These are phyloP conservation scores for Dryocosmus kuriphilus DNA, from an alignment of 2,888 invertebrate genomes.

Conservation along the genomic window DNA sequence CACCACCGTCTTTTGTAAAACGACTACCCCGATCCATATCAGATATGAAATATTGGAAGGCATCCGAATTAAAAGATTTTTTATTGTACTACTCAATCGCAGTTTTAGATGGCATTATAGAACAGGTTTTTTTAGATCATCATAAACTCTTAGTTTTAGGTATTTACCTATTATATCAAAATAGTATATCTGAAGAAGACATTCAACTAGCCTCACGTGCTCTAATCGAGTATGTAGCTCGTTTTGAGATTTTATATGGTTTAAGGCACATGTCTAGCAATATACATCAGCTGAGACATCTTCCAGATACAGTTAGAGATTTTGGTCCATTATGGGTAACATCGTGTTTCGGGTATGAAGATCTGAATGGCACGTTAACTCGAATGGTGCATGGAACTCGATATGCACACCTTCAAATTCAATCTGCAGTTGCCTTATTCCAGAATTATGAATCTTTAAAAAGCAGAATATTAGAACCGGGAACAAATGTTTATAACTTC, in stretches of 20 bases:
- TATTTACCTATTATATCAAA: conserved; percentile 49
- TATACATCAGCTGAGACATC: conserved; percentile 57
- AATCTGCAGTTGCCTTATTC: no score
- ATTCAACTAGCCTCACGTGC: conserved; percentile 42
- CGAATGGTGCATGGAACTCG: conserved; percentile 50
- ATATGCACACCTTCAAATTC: no score
- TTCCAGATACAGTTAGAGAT: conserved; percentile 50
- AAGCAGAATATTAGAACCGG: no score
- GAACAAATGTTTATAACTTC: no score
- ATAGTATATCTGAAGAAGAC: conserved; percentile 48
- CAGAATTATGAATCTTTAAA: no score
- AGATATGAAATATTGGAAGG: conserved; percentile 56
- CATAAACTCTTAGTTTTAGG: conserved; percentile 52
- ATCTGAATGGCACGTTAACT: conserved; percentile 54
- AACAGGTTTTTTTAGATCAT: conserved; percentile 51
- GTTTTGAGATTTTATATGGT: conserved; percentile 56
- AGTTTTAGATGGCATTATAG: conserved; percentile 54
- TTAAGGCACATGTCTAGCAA: conserved; percentile 54
- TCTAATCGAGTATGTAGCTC: conserved; percentile 48
- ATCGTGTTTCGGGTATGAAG: conserved; percentile 56
- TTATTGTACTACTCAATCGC: conserved; percentile 56
- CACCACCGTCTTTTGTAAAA: conserved; percentile 51
- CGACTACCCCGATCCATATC: conserved; percentile 50
- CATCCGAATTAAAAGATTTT: conserved; percentile 54
- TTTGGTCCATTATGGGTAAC: conserved; percentile 55